Base-by-base conservation (phyloP, 2,113 vertebrate species). In the Elachura formosa region DNA sequence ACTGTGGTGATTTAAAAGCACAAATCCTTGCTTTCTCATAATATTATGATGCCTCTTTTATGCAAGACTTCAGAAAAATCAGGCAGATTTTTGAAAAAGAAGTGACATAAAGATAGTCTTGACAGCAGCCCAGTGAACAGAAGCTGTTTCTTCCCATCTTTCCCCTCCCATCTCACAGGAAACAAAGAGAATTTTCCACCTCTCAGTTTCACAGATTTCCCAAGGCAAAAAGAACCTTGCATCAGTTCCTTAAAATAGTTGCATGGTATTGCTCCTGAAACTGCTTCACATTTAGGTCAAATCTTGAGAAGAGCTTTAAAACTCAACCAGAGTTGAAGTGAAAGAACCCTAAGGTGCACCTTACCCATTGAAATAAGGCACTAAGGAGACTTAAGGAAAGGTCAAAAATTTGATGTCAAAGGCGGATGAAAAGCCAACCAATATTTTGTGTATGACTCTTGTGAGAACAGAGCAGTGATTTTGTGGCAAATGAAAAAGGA, bases 101-200 rank as follows among this genome's bases (percentile, higher is more conserved):
- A 63, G 33, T 28, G 20, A 48, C 45, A 63, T 31, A 64, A 72
- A 48, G 36, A 54, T 49, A n/a, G 38, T 86, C 63, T 76, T 76
- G 68, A 93, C 82, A 67, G 43, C n/a, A 94, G 55, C 56, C 49
- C 36, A 68, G 38, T 1, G 1, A 88, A 62, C 23, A 46, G 55
- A 87, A 89, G 36, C 40, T 49, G 15, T 74, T 95, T 74, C 48
- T 40, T 95, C 54, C 67, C 2, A 9, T 68, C 45, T 45, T 74
- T 41, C 21, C 36, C 59, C 55, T 85, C 41, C 64, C 64, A 79
- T 29, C 59, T 94, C 72, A 58, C 45, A 84, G n/a, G 26, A 72
- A 95, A 95, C 79, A 93, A 92, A 93, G 43, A 56, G 41, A 94
- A 84, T 84, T 88, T 89, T 82, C 76, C 83, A 68, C 81, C 63